phyloP scores from a whole-genome alignment of 2,888 invertebrate species.

The Erpobdella octoculata region DNA sequence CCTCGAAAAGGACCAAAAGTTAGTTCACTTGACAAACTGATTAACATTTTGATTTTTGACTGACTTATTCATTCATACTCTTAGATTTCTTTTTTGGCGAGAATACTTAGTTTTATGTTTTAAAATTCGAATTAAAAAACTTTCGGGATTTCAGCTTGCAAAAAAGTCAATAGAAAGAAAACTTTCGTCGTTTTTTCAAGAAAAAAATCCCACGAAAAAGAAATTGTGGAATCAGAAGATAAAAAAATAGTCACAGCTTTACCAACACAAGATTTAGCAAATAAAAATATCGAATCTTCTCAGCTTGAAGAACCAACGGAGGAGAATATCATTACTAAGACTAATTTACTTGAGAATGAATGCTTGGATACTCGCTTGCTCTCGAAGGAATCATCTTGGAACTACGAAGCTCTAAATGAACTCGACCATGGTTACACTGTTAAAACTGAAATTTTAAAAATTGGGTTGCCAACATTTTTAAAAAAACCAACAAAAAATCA shows the following conservation, averaged over 20 bases:
- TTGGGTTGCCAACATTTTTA: not conserved
- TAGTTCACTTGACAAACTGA: too few relatives aligned
- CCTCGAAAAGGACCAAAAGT: too few relatives aligned
- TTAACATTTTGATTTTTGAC: too few relatives aligned
- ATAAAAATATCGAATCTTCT: not conserved
- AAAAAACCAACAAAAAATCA: not conserved
- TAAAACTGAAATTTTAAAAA: not conserved
- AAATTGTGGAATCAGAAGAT: not conserved
- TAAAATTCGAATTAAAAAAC: too few relatives aligned
- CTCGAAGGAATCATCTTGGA: not conserved
- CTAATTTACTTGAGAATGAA: not conserved
- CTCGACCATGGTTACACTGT: not conserved
- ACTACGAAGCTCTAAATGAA: not conserved
- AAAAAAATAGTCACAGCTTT: not conserved
- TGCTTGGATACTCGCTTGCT: not conserved
- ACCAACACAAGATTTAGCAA: not conserved
- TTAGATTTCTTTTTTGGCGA: too few relatives aligned
- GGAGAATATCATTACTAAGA: not conserved
- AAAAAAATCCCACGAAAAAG: not conserved
- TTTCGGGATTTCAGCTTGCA: too few relatives aligned
- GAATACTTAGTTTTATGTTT: too few relatives aligned
- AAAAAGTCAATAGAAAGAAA: slow-evolving; percentile 1
- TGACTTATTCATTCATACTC: too few relatives aligned
- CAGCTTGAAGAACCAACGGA: too few relatives aligned
- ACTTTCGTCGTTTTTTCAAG: slow-evolving; percentile 1